Evolutionary conservation across 2,888 invertebrate genomes (phyloP).

Genomic region (Brachypalpus laphriformis): DNA sequence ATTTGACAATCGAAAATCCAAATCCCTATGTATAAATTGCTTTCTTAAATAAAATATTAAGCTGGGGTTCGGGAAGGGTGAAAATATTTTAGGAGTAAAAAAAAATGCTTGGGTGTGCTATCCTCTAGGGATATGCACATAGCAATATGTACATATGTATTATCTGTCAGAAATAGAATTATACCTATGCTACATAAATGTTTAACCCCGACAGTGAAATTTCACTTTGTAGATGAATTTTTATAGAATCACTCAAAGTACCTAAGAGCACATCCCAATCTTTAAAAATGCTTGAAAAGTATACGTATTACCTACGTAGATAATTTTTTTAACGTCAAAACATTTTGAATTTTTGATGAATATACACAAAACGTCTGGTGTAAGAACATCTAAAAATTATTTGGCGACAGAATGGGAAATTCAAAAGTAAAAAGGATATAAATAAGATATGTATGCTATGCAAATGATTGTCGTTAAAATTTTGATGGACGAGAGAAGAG

Average conservation of each 20-base stretch:
- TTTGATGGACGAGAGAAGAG: background rate
- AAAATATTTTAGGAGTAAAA: background rate
- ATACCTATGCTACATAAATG: too few relatives aligned
- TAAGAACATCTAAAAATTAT: background rate
- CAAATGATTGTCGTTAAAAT: background rate
- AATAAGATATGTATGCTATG: background rate
- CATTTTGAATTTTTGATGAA: slow-evolving; percentile 1
- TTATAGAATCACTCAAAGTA: background rate
- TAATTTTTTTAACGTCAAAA: background rate
- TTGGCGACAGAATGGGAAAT: background rate
- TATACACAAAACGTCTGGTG: background rate
- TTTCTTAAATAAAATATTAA: background rate
- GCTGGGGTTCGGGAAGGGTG: background rate
- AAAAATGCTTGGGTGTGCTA: background rate
- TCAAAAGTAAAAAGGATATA: background rate
- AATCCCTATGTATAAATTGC: background rate
- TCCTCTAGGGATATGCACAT: background rate
- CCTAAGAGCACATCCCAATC: background rate
- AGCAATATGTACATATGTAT: background rate
- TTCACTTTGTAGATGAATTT: background rate
- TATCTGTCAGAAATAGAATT: background rate
- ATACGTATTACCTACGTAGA: background rate
- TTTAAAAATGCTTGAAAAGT: too few relatives aligned
- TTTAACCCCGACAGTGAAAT: background rate
- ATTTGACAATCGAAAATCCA: background rate